Conservation (phyloP, 2,797 vertebrate species). For the Halcyon badia region DNA sequence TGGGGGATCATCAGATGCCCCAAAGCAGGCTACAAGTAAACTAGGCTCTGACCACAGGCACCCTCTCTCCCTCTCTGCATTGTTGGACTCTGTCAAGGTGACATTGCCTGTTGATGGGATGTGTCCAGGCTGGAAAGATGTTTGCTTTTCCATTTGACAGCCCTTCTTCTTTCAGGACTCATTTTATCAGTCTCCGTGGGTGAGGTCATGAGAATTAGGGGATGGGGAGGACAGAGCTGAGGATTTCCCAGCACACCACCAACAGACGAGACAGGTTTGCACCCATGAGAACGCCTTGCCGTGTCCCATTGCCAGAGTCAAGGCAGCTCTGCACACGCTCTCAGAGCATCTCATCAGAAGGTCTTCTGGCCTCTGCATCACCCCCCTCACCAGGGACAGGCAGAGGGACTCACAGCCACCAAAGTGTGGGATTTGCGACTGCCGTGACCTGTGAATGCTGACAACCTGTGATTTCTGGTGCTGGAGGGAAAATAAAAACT, state of each 20-base stretch:
- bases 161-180: not conserved
- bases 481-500: not conserved
- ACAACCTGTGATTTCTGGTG: not conserved
- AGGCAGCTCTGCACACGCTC: not conserved
- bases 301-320: not conserved
- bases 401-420: not conserved
- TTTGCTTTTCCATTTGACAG: constrained; percentile 18
- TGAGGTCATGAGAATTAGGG: not conserved
- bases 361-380: not conserved
- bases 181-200: not conserved
- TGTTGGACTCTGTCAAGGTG: not conserved
- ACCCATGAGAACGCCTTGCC: not conserved
- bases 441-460: not conserved
- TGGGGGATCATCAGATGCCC: accelerated
- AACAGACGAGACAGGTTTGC: not conserved
- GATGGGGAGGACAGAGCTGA: not conserved
- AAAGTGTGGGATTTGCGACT: accelerated
- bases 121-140: not conserved
- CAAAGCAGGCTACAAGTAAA: not conserved
- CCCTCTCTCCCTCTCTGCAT: not conserved
- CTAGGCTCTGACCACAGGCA: not conserved
- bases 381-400: not conserved
- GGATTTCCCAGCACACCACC: not conserved
- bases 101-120: not conserved
- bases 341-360: not conserved